A percentile compares a stretch with the other conserved stretches of the same genome.
Conservation (phyloP, 1,140 invertebrate genomes). For the Sitophilus oryzae region DNA sequence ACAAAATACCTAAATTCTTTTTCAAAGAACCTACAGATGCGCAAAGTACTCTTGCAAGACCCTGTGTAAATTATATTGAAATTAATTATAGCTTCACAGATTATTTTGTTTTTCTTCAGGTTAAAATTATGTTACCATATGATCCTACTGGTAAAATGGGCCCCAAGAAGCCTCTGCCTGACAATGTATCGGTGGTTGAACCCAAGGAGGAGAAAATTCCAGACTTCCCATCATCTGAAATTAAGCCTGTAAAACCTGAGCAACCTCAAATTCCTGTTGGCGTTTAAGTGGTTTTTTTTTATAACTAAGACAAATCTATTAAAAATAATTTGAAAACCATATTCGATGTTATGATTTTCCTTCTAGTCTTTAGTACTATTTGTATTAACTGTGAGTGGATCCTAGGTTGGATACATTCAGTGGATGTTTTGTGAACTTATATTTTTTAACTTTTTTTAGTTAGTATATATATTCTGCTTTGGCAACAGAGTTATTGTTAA, state of each 20-base stretch:
- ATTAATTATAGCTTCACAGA: not conserved
- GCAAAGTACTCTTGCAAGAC: conserved; percentile 4
- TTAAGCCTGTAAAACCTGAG: conserved; percentile 51
- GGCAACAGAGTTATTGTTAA: no score
- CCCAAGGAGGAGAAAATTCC: conserved; percentile 80
- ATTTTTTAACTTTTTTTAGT: no score
- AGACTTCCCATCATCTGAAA: conserved; percentile 56
- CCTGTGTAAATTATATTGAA: not conserved
- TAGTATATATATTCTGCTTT: no score
- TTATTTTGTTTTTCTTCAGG: conserved; percentile 41
- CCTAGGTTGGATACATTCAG: no score
- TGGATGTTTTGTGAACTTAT: no score
- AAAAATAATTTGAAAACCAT: not conserved
- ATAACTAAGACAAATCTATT: not conserved
- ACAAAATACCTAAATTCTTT: no score
- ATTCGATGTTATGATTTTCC: no score
- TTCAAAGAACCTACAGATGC: no score
- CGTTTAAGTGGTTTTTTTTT: conserved; percentile 24
- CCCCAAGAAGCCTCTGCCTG: conserved; percentile 93
- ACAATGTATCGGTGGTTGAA: conserved; percentile 92
- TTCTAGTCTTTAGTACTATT: no score
- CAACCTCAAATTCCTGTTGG: conserved; percentile 44
- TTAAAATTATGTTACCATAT: conserved; percentile 99
- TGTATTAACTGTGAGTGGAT: no score
- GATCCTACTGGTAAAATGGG: conserved; percentile 96